These are phyloP conservation scores for Solen grandis DNA, from an alignment of 1,140 invertebrate species.

Conservation along the genomic window DNA sequence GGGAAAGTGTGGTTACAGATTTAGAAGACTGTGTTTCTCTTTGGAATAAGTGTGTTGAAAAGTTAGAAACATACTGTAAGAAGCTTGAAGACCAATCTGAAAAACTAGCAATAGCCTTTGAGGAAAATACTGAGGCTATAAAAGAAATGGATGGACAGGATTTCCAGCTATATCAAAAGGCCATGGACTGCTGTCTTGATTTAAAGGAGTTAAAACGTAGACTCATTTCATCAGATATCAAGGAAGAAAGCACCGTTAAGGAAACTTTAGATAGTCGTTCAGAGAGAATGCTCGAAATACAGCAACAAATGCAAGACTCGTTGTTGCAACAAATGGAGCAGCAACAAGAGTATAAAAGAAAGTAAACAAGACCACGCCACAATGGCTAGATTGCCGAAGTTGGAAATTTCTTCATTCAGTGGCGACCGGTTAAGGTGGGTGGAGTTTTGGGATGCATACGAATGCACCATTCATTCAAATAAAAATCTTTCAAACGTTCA, in stretches of 20 bases:
- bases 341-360: background rate
- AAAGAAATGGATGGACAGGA: no score
- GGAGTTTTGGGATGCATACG: slow-evolving; percentile 2
- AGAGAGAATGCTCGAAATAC: no score
- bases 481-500: background rate
- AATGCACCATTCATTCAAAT: background rate
- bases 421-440: background rate
- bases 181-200: background rate
- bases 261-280: no score
- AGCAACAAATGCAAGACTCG: slow-evolving; percentile 8
- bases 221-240: no score
- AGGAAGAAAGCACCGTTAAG: no score
- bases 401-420: background rate
- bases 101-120: background rate
- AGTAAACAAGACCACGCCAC: background rate
- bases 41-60: no score
- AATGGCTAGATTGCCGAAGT: background rate
- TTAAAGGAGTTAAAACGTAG: background rate
- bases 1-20: no score
- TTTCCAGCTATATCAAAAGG: background rate
- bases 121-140: background rate
- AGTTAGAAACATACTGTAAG: background rate
- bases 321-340: slow-evolving; percentile 6
- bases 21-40: no score
- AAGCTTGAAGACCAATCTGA: slow-evolving; percentile 5